Evolutionary conservation across 2,888 invertebrate species (phyloP).

Genomic region (Sinelater perroti): DNA sequence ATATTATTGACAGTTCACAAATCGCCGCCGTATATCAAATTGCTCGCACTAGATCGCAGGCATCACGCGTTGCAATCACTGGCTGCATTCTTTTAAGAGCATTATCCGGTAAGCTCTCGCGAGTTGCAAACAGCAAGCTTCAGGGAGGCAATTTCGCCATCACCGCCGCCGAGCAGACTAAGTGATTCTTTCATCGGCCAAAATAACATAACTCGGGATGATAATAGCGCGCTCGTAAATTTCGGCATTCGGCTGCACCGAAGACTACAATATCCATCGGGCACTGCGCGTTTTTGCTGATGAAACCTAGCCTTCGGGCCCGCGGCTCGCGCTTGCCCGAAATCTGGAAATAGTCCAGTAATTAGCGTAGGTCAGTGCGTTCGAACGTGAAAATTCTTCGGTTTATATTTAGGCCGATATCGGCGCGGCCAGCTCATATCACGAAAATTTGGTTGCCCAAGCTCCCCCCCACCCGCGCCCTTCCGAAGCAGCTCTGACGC

Average conservation of each 20-base stretch:
- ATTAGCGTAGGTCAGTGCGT: constrained; percentile 35
- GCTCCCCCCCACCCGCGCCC: too few relatives aligned
- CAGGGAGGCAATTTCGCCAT: constrained; percentile 28
- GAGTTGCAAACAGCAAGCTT: constrained; percentile 31
- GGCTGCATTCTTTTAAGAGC: constrained; percentile 24
- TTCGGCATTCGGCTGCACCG: constrained; percentile 14
- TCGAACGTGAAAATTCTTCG: constrained; percentile 20
- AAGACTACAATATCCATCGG: constrained; percentile 12
- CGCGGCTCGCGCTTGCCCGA: constrained; percentile 11
- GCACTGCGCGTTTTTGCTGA: too few relatives aligned
- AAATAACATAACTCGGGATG: constrained; percentile 29
- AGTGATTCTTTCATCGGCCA: constrained; percentile 33
- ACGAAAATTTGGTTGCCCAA: not conserved
- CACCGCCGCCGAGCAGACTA: constrained; percentile 27
- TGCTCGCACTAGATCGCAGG: too few relatives aligned
- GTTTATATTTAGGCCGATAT: constrained; percentile 21
- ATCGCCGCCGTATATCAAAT: too few relatives aligned
- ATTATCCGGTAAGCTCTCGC: constrained; percentile 28
- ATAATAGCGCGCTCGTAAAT: constrained; percentile 23
- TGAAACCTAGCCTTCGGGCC: constrained; percentile 18
- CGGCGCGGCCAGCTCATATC: not conserved
- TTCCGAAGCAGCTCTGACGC: too few relatives aligned
- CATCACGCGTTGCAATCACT: too few relatives aligned
- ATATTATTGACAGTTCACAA: too few relatives aligned
- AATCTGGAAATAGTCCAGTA: constrained; percentile 34